Evolutionary conservation across 2,113 vertebrate species (phyloP).

Genomic region (Halcyon malimbica): DNA sequence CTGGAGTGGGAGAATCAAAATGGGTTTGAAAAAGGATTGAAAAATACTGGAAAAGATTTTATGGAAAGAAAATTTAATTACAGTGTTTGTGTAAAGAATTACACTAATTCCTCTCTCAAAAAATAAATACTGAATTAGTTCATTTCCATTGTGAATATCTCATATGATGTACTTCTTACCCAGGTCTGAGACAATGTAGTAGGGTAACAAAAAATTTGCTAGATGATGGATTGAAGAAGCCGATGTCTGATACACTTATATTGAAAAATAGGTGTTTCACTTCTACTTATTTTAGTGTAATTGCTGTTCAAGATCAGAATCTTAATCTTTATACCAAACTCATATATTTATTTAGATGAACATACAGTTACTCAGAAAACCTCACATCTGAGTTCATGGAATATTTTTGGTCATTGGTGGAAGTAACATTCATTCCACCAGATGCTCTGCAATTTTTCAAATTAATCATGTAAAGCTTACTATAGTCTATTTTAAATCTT

Average conservation of each 20-base stretch:
- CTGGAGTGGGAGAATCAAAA: not conserved
- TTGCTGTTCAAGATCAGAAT: not conserved
- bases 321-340: not conserved
- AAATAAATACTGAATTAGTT: not conserved
- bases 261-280: not conserved
- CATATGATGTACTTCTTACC: not conserved
- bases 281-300: not conserved
- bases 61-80: not conserved
- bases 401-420: not conserved
- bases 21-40: not conserved
- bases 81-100: not conserved
- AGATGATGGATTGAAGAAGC: not conserved
- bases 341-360: not conserved
- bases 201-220: not conserved
- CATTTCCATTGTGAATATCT: not conserved
- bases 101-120: not conserved
- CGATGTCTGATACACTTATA: not conserved
- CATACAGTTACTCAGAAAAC: not conserved
- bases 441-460: not conserved
- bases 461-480: not conserved
- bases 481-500: not conserved
- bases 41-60: not conserved
- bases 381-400: not conserved
- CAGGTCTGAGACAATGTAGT: not conserved
- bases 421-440: not conserved